Conservation (phyloP, 2,113 vertebrate species). For the Catharus fuscescens region DNA sequence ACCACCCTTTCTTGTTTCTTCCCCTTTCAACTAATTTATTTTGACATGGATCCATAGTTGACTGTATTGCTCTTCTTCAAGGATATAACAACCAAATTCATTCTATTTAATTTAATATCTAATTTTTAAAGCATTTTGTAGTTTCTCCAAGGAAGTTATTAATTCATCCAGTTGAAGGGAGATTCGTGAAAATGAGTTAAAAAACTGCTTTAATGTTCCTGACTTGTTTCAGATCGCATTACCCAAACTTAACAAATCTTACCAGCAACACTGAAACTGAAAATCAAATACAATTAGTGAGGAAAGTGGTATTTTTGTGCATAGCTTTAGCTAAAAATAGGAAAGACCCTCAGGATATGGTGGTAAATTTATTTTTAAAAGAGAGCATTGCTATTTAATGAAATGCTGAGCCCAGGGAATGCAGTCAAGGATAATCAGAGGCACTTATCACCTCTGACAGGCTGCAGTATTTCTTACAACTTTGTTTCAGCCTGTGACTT, state of each 20-base stretch:
- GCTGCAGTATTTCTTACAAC: not conserved
- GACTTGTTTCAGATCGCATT: not conserved
- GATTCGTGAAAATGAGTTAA: not conserved
- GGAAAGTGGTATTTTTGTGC: not conserved
- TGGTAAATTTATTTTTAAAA: slow-evolving; percentile 39
- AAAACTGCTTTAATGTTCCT: not conserved
- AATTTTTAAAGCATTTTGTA: not conserved
- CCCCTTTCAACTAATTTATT: not conserved
- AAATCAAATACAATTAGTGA: slow-evolving; percentile 6
- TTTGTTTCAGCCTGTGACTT: not conserved
- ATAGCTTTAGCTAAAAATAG: not conserved
- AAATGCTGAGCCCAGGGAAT: slow-evolving; percentile 47
- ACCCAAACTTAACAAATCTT: not conserved
- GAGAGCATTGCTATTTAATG: slow-evolving; percentile 35
- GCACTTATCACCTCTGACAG: slow-evolving; percentile 36
- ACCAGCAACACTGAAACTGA: not conserved
- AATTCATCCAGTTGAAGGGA: not conserved
- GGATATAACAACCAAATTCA: not conserved
- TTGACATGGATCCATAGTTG: not conserved
- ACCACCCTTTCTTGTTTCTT: not conserved
- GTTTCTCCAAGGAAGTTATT: not conserved
- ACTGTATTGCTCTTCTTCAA: not conserved
- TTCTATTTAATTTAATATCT: not conserved
- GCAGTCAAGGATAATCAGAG: slow-evolving; percentile 28
- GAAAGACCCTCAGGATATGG: not conserved